Evolutionary conservation across 2,888 invertebrate species (phyloP), one percentile per base, ranked within the genome.

Genomic region (Apocheima hispidaria): DNA sequence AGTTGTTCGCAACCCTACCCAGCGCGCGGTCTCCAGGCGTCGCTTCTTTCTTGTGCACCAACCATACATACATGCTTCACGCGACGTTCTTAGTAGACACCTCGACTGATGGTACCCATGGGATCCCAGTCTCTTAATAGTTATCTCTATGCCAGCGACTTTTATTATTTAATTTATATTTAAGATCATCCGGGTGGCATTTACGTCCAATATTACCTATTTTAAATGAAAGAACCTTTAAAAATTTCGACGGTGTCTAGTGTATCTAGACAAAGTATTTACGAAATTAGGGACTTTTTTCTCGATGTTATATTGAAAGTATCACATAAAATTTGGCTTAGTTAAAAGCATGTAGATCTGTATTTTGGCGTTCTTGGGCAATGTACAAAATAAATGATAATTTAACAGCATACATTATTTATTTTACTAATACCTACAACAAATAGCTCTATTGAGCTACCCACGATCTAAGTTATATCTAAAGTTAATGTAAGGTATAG

Each of bases 331-430:
- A 66, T 64, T 69, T 54, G 62, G 65, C 68, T 68, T 67, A 65
- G 38, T 50, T 58, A 51, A 63, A 54, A 65, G 53, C 66, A 66
- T 70, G 62, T 78, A 79, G 81, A 82, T 84, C 86, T 83, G 82
- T 82, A 79, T 83, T 83, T 79, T 77, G 78, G 73, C 75, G 70
- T 81, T 80, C 73, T 73, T 73, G 73, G 79, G 78, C 83, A 74
- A 83, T 88, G 89, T 90, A 89, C 86, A 88, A 88, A 87, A 79
- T 78, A 81, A 82, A 83, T 78, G 75, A 71, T 73, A 69, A 69
- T 74, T 68, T 69, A 68, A 72, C 70, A 65, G 62, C 63, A 50
- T 23, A 16, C 26, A 9, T 5, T 9, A 21, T 49, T 63, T 66
- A 57, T 41, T 44, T 16, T 60, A 41, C 38, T 41, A 58, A 20